Base-by-base conservation (phyloP, 2,113 vertebrate genomes). In the Myrmophylax atrothorax region DNA sequence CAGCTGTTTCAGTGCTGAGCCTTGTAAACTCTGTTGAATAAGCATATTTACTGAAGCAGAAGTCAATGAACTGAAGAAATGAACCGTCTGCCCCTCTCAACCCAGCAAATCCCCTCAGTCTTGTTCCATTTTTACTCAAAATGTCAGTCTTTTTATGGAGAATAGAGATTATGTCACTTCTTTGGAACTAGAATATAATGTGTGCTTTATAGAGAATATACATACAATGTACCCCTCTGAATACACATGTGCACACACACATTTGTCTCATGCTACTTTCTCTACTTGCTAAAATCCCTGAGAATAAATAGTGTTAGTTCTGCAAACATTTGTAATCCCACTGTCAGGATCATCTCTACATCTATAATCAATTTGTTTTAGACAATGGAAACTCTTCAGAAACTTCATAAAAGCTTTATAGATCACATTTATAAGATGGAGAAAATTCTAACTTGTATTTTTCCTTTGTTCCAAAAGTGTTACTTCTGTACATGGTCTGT, bases 21-120 rank as follows among this genome's bases (percentile, higher is more conserved):
- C 37, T 66, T 7, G 3, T 85, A 69, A 93, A 85, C 75, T 75
- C 64, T 90, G 73, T 96, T 95, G 95, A 95, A 93, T 93, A 95
- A 93, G 90, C 72, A 42, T 80, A 76, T 94, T 97, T 96, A 93
- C 82, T 64, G 58, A 85, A 67, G 67, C 63, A 92, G 35, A 47
- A 80, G 85, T 66, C 85, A 88, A 69, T 35, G 88, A 93, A 83
- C 59, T 76, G 31, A 42, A 88, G 90, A 73, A 60, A 62, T 62
- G 15, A 95, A 90, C 82, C n/a, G 15, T 74, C 13, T 84, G 23
- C 59, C 42, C 37, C 37, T 68, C 55, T 92, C 79, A 85, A 40
- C 68, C 88, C 69, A 50, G 47, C 25, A 69, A 80, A 83, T 83
- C 59, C 37, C 12, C n/a, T 81, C 94, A 62, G 35, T 50, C 37